phyloP scores from a whole-genome alignment of 1,140 invertebrate species.

The Prorops nasuta region DNA sequence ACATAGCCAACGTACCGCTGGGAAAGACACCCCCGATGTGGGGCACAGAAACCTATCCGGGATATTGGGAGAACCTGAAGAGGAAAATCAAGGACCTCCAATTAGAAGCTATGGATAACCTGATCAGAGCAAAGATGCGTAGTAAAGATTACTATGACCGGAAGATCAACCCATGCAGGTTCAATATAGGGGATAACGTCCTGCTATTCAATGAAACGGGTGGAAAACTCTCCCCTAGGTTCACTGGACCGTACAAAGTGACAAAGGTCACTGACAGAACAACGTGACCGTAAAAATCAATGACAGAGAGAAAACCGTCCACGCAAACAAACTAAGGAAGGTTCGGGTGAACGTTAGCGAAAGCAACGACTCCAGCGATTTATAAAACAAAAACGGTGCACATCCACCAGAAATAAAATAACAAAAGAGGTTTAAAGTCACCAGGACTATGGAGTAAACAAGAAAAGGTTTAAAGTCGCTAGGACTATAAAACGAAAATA shows the following conservation, averaged over 20 bases:
- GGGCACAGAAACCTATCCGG: not conserved
- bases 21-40: not conserved
- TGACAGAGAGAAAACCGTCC: conserved; percentile 4
- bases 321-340: conserved; percentile 6
- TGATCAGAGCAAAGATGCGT: not conserved
- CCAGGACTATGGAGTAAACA: not conserved
- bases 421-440: not conserved
- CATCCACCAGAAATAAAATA: not conserved
- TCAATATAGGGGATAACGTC: conserved; percentile 9
- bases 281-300: not conserved
- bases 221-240: not conserved
- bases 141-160: conserved; percentile 3
- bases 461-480: not conserved
- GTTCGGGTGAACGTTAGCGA: not conserved
- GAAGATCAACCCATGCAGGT: not conserved
- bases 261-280: not conserved
- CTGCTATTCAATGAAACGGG: not conserved
- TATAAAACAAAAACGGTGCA: not conserved
- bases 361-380: too few species aligned
- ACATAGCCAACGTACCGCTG: not conserved
- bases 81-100: not conserved
- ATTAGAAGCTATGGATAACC: not conserved
- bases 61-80: not conserved
- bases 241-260: not conserved
- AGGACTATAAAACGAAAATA: not conserved